Base-by-base conservation (phyloP, 2,113 vertebrate species). In the Ovis canadensis region DNA sequence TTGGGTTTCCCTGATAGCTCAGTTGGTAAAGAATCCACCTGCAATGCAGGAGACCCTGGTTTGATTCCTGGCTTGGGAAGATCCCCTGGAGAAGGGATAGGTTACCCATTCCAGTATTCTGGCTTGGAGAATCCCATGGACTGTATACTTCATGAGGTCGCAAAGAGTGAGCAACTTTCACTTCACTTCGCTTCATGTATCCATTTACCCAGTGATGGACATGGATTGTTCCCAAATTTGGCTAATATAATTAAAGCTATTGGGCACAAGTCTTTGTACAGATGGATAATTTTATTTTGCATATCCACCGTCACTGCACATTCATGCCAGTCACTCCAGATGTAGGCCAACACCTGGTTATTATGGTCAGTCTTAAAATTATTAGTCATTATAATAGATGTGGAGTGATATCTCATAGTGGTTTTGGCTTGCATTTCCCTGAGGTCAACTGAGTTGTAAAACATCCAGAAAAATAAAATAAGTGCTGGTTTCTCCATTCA, bases 361-460 rank as follows among this genome's bases (percentile, higher is more conserved):
- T 29, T 91, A 23, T 45, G 6, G 11, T 82, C n/a, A 84, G 6
- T 57, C 21, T 54, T 83, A 71, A 52, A 52, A 45, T 62, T 93
- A 59, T 64, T 14, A 92, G 16, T 36, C 25, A 67, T 78, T 82
- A 21, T 85, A 40, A 21, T 17, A 36, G 54, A 6, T 77, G 8
- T 64, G 16, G 6, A 23, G n/a, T 40, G 4, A 23, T 57, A 82
- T 33, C 23, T 67, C 31, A 54, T 5, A 13, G 25, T 31, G 15
- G 6, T 48, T 81, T 55, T 3, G 71, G 9, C 60, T 29, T 82
- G 62, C 33, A 88, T 60, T 60, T 88, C 43, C 55, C n/a, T 36
- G n/a, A 36, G 43, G 19, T 83, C 60, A 92, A 25, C 0, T 94
- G 81, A 97, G 50, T 95, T 88, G 59, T 95, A 95, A 94, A 96